Percentiles rank a stretch among this genome's conserved stretches.
These are phyloP conservation scores for Odontophorus gujanensis DNA, from an alignment of 2,113 vertebrate species.

Conservation along the genomic window DNA sequence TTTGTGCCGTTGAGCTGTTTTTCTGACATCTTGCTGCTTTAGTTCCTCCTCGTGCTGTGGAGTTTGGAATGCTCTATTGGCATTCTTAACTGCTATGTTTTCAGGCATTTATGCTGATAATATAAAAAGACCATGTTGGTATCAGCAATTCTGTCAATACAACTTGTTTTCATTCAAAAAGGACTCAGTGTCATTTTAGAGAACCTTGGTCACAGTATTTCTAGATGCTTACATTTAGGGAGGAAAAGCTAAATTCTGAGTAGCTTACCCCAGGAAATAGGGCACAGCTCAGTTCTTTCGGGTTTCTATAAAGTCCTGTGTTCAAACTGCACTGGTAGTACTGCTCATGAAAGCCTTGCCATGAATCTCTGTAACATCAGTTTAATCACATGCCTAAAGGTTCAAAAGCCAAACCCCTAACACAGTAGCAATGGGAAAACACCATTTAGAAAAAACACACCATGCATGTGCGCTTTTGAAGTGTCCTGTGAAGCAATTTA, in stretches of 20 bases:
- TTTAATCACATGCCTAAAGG: neutral
- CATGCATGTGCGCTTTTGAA: neutral
- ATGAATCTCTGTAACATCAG: neutral
- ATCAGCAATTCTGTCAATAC: neutral
- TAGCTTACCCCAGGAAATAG: neutral
- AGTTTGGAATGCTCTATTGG: neutral
- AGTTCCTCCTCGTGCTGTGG: neutral
- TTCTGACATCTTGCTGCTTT: neutral
- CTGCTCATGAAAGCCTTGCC: neutral
- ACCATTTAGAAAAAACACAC: neutral
- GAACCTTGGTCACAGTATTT: neutral
- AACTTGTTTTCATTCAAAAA: neutral
- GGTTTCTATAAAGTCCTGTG: neutral
- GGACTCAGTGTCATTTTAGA: neutral
- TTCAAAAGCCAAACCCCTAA: neutral
- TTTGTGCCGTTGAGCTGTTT: slow-evolving; percentile 22
- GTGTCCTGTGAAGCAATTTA: neutral
- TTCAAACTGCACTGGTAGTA: neutral
- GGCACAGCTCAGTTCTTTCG: neutral
- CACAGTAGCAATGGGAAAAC: neutral
- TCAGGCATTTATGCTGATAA: neutral
- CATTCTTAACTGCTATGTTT: slow-evolving; percentile 10
- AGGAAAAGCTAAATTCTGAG: neutral
- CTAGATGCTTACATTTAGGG: neutral
- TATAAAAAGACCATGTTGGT: neutral